phyloP scores from a whole-genome alignment of 2,888 invertebrate genomes.

The Eupithecia exiguata region DNA sequence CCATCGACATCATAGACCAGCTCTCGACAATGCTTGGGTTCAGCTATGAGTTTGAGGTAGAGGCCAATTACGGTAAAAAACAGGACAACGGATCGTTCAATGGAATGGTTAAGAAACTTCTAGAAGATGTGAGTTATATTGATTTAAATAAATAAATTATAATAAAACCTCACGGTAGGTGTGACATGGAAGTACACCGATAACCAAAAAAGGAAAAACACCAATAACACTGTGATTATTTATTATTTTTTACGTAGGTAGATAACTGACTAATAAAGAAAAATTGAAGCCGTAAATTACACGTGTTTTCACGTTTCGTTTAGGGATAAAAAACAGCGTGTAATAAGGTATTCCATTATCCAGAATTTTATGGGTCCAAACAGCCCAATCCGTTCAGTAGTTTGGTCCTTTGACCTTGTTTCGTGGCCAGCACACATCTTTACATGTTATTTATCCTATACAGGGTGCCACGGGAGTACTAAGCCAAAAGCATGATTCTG shows the following conservation, averaged over 20 bases:
- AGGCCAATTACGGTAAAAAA: constrained; percentile 86
- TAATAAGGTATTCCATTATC: neutral
- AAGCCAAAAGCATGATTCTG: too few relatives aligned
- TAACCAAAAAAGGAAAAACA: too few relatives aligned
- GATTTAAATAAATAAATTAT: neutral
- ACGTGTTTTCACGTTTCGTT: neutral
- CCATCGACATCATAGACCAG: constrained; percentile 92
- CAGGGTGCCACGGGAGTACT: too few relatives aligned
- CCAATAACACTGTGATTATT: constrained; percentile 9
- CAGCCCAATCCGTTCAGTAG: neutral
- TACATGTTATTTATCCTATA: neutral
- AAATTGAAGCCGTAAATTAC: too few relatives aligned
- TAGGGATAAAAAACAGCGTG: neutral
- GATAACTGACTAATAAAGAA: too few relatives aligned
- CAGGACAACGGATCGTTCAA: constrained; percentile 42
- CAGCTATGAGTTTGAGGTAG: constrained; percentile 90
- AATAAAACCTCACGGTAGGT: neutral
- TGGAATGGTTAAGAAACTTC: constrained; percentile 88
- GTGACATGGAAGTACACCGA: neutral
- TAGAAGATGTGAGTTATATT: constrained; percentile 83
- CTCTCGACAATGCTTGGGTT: constrained; percentile 90
- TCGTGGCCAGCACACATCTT: neutral
- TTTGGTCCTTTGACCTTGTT: neutral
- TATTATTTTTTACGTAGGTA: neutral
- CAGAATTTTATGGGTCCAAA: neutral